Evolutionary conservation across 1,140 invertebrate genomes (phyloP).

Genomic region (Bombus haemorrhoidalis): DNA sequence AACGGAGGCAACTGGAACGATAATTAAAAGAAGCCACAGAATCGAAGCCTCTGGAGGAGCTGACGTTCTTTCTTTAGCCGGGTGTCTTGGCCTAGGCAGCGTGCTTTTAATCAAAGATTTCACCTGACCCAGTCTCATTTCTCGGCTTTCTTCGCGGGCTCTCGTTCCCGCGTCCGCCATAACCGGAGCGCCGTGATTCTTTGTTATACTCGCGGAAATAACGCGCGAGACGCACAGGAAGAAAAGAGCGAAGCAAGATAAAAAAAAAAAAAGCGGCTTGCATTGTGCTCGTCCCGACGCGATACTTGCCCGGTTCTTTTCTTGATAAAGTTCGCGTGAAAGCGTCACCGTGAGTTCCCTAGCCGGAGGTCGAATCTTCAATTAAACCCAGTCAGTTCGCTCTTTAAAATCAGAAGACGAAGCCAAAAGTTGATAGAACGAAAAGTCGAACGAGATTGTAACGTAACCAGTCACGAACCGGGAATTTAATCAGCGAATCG

Average conservation of each 20-base stretch:
- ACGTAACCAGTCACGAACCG: not conserved
- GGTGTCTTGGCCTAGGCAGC: not conserved
- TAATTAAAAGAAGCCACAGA: constrained; percentile 33
- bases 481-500: not conserved
- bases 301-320: constrained; percentile 36
- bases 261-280: not conserved
- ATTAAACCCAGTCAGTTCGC: constrained; percentile 23
- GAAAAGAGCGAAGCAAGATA: not conserved
- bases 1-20: no score
- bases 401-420: not conserved
- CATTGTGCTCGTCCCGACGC: constrained; percentile 45
- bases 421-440: not conserved
- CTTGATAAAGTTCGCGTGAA: constrained; percentile 51
- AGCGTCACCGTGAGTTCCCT: constrained; percentile 30
- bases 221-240: not conserved
- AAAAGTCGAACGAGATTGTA: not conserved
- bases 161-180: constrained; percentile 53
- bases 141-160: constrained; percentile 43
- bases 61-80: not conserved
- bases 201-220: constrained; percentile 52
- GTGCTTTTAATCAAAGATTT: constrained; percentile 68
- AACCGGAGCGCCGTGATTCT: constrained; percentile 45
- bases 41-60: not conserved
- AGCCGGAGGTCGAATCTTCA: constrained; percentile 12
- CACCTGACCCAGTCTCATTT: constrained; percentile 63